These are phyloP conservation scores for Pterophyllum scalare DNA, from an alignment of 2,113 vertebrate genomes.

Conservation along the genomic window DNA sequence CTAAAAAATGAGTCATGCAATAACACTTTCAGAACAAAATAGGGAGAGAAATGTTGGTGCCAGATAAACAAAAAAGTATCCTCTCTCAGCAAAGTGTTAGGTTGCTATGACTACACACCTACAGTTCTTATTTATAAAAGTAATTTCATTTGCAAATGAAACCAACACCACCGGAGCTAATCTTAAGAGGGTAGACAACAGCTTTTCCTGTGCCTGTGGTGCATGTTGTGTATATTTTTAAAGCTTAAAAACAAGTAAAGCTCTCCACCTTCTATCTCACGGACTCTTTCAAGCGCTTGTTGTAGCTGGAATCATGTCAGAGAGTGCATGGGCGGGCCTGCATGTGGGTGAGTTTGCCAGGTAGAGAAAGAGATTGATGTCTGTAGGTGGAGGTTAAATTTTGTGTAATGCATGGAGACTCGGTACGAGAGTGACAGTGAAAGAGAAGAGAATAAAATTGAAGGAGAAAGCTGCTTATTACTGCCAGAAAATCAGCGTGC, in stretches of 20 bases:
- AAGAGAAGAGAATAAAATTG: slow-evolving; percentile 2
- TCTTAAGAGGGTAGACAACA: slow-evolving; percentile 32
- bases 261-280: background rate
- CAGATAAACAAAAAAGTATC: slow-evolving; percentile 66
- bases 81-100: slow-evolving; percentile 58
- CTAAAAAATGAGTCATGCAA: slow-evolving; percentile 29
- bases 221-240: slow-evolving; percentile 33
- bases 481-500: slow-evolving; percentile 1
- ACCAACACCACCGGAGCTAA: slow-evolving; percentile 22
- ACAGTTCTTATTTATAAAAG: slow-evolving; percentile 70
- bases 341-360: slow-evolving; percentile 59
- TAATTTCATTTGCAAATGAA: slow-evolving; percentile 71
- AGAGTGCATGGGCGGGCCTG: slow-evolving; percentile 47
- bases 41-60: slow-evolving; percentile 39
- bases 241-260: slow-evolving; percentile 11
- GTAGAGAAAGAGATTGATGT: slow-evolving; percentile 58
- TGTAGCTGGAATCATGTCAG: slow-evolving; percentile 36
- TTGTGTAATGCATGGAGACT: slow-evolving; percentile 50
- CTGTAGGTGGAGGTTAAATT: slow-evolving; percentile 71
- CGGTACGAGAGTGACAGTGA: slow-evolving; percentile 12
- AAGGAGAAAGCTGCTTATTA: slow-evolving; percentile 23
- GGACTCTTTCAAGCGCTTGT: slow-evolving; percentile 22
- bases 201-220: slow-evolving; percentile 16
- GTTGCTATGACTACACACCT: slow-evolving; percentile 77
- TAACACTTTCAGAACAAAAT: slow-evolving; percentile 55